These are phyloP conservation scores for Excalfactoria chinensis DNA, from an alignment of 2,113 vertebrate species.

Conservation along the genomic window DNA sequence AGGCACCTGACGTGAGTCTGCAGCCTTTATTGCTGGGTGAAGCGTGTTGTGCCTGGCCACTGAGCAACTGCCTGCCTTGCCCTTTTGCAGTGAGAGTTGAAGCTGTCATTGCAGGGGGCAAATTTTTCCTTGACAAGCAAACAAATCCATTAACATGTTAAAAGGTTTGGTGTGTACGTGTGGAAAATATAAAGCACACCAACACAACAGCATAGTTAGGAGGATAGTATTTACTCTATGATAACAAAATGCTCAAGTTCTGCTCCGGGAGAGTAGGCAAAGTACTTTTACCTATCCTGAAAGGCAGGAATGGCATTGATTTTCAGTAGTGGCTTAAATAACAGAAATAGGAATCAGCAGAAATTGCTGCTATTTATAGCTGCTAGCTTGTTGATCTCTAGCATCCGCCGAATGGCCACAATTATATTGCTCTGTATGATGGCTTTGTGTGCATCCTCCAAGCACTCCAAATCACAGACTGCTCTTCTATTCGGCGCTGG, in stretches of 20 bases:
- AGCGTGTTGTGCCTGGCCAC: background rate
- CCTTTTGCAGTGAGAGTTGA: conserved; percentile 31
- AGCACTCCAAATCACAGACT: conserved; percentile 37
- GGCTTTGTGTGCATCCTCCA: conserved; percentile 21
- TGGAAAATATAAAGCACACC: conserved; percentile 1
- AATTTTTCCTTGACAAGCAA: conserved; percentile 58
- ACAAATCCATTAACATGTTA: conserved; percentile 62
- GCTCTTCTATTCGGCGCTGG: conserved; percentile 6
- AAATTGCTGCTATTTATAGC: conserved; percentile 18
- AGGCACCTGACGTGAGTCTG: background rate
- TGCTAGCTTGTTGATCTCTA: conserved; percentile 16
- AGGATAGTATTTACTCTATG: background rate
- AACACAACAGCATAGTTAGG: background rate
- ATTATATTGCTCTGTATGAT: conserved; percentile 24
- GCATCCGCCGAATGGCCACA: background rate
- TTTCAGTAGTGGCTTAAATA: conserved; percentile 14
- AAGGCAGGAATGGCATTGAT: background rate
- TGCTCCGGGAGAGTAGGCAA: fast-evolving
- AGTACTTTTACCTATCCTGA: background rate
- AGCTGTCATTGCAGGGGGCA: conserved; percentile 54
- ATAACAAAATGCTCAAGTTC: background rate
- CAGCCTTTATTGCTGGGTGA: background rate
- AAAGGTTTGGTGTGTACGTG: conserved; percentile 16
- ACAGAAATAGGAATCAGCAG: conserved; percentile 1
- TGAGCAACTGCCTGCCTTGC: conserved; percentile 26